A percentile compares a stretch with the other conserved stretches of the same genome.
phyloP scores from a whole-genome alignment of 2,113 vertebrate genomes.

The Sinocyclocheilus grahami region DNA sequence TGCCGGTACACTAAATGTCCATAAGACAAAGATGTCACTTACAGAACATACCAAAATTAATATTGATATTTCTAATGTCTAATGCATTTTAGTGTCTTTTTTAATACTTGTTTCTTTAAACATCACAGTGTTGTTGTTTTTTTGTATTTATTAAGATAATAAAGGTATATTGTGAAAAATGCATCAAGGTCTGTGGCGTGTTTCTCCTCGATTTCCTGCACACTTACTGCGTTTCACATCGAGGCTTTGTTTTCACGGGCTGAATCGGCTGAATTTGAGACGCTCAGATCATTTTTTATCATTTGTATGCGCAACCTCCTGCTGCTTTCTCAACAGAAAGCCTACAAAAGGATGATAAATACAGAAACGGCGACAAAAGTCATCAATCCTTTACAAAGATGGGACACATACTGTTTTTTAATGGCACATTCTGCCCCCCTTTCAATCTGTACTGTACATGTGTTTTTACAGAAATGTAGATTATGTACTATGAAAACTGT shows the following conservation, averaged over 20 bases:
- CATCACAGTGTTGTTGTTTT: constrained; percentile 81
- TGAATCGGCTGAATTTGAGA: constrained; percentile 42
- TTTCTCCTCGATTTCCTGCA: constrained; percentile 37
- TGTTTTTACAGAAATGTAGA: not conserved
- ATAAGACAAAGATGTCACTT: constrained; percentile 78
- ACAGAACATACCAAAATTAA: constrained; percentile 82
- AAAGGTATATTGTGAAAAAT: constrained; percentile 86
- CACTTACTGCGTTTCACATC: not conserved
- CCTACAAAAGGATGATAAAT: constrained; percentile 50
- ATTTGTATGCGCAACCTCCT: constrained; percentile 71
- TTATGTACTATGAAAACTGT: not conserved
- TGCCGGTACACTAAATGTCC: constrained; percentile 70
- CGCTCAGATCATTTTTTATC: constrained; percentile 65
- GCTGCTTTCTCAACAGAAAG: constrained; percentile 68
- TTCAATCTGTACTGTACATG: not conserved
- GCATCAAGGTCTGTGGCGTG: constrained; percentile 76
- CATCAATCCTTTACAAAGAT: constrained; percentile 18
- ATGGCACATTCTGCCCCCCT: not conserved
- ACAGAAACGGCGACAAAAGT: not conserved
- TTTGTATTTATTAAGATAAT: constrained; percentile 87
- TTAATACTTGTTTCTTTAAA: constrained; percentile 78
- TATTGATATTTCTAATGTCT: constrained; percentile 78
- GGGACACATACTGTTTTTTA: constrained; percentile 27
- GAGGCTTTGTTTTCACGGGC: constrained; percentile 27
- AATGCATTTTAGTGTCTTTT: constrained; percentile 77